Conservation (phyloP, 2,113 vertebrate genomes). For the Xiphophorus maculatus region DNA sequence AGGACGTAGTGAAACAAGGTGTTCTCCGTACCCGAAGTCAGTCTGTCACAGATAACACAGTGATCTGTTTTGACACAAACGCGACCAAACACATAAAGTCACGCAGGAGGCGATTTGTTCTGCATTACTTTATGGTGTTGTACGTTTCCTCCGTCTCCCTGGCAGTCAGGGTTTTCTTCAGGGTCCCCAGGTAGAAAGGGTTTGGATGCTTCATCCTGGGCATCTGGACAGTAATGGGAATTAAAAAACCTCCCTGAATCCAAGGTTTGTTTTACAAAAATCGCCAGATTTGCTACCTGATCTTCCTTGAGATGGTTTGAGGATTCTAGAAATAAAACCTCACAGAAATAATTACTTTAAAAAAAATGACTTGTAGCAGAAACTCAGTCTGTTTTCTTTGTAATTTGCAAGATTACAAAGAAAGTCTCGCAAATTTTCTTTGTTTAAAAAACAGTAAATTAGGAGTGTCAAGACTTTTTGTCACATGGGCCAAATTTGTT, state of each 20-base stretch:
- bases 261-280: too few relatives aligned
- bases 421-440: too few relatives aligned
- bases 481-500: too few relatives aligned
- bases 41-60: slow-evolving; percentile 70
- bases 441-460: not conserved
- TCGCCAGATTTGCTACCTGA: too few relatives aligned
- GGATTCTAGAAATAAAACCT: not conserved
- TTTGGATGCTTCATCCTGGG: slow-evolving; percentile 87
- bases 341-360: too few relatives aligned
- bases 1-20: slow-evolving; percentile 95
- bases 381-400: too few relatives aligned
- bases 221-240: slow-evolving; percentile 65
- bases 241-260: not conserved
- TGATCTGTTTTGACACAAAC: not conserved
- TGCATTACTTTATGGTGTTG: slow-evolving; percentile 82
- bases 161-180: slow-evolving; percentile 87
- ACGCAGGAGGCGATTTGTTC: not conserved
- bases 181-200: slow-evolving; percentile 87
- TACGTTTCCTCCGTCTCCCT: slow-evolving; percentile 84
- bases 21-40: slow-evolving; percentile 92
- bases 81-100: not conserved
- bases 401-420: too few relatives aligned
- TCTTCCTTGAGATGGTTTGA: not conserved
- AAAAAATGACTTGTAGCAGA: not conserved
- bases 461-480: too few relatives aligned